Conservation (phyloP, 1,140 invertebrate species). For the Plectus sambesii region DNA sequence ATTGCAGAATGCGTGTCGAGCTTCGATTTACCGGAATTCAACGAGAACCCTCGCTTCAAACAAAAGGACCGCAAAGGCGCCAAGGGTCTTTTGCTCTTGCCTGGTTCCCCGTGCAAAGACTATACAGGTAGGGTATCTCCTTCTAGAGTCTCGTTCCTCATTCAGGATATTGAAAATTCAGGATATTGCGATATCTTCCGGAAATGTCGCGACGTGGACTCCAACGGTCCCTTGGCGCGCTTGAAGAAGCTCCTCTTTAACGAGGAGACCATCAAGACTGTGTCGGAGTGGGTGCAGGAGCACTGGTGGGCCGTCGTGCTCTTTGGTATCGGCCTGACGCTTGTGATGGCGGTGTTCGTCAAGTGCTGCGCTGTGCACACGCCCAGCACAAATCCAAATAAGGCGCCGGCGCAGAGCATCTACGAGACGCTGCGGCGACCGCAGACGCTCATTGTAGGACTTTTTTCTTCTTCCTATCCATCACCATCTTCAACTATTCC, state of each 20-base stretch:
- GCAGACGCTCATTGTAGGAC: constrained; percentile 26
- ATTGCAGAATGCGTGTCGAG: constrained; percentile 68
- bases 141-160: constrained; percentile 6
- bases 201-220: constrained; percentile 90
- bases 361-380: constrained; percentile 98
- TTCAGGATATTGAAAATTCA: constrained; percentile 48
- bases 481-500: not conserved
- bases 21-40: constrained; percentile 67
- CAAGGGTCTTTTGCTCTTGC: constrained; percentile 68
- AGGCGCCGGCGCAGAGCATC: constrained; percentile 37
- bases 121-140: constrained; percentile 59
- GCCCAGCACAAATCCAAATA: constrained; percentile 58
- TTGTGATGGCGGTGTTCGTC: constrained; percentile 97
- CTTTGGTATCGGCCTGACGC: constrained; percentile 62
- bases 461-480: not conserved
- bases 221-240: constrained; percentile 86
- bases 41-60: constrained; percentile 54
- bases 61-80: constrained; percentile 28
- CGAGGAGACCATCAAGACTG: constrained; percentile 61
- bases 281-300: constrained; percentile 54
- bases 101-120: constrained; percentile 92
- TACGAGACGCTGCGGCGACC: constrained; percentile 42
- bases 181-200: constrained; percentile 97
- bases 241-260: constrained; percentile 93
- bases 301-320: constrained; percentile 93